Base-by-base conservation (phyloP, 2,797 vertebrate species). In the Danio jaintianensis region DNA sequence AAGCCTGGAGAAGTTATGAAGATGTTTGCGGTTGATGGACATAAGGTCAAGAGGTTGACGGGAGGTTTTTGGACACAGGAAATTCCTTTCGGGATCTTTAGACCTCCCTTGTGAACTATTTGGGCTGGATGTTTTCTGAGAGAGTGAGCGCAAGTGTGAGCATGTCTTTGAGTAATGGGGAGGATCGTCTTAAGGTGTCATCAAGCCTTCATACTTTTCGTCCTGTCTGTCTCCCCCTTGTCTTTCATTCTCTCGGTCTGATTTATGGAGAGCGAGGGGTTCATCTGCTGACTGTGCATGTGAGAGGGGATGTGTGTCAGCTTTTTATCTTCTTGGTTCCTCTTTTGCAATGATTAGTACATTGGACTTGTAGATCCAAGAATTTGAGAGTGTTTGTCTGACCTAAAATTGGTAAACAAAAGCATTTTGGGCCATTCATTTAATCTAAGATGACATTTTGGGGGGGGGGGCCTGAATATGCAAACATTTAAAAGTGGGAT, bases 21-120 rank as follows among this genome's bases (percentile, higher is more conserved):
- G 58, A 73, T 67, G 66, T 16, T 2, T 67, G 40, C 11, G 45
- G 13, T 58, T 38, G 59, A 67, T 48, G 18, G 53, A 73, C 72
- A 29, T 10, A 52, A 62, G 55, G 76, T 84, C 72, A 79, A 22
- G 56, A 50, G 59, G 45, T 83, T 70, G 63, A 50, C 48, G 55
- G 42, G 42, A 6, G 63, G 43, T 40, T 47, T 29, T 22, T 62
- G 18, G 48, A 58, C 43, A 36, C 69, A 36, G 22, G 36, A 82
- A 73, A 81, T 83, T 79, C 79, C 71, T 61, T 12, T 42, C 7
- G 64, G 43, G 61, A 55, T 62, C 22, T 74, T 29, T 56, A 62
- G 66, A 72, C 62, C 63, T 73, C 66, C 22, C 61, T 59, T 4
- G 55, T 64, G 61, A 70, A 72, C 50, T 45, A 15, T 70, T 75